Evolutionary conservation across 2,888 invertebrate genomes (phyloP).

Genomic region (Aporophyla nigra): DNA sequence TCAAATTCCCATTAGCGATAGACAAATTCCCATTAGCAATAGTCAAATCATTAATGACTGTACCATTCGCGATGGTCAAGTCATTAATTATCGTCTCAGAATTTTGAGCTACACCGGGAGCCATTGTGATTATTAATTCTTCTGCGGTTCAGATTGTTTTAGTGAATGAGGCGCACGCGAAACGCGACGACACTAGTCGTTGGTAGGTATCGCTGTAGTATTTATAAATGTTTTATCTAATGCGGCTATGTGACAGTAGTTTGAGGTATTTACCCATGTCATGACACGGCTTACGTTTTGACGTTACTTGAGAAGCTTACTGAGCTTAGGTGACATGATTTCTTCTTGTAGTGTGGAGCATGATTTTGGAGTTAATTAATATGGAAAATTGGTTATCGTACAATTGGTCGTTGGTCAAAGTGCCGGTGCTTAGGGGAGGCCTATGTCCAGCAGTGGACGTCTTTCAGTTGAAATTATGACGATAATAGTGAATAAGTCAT

Average conservation of each 20-base stretch:
- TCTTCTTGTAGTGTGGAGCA: not conserved
- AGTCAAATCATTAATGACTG: constrained; percentile 42
- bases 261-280: constrained; percentile 66
- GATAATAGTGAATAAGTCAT: too few species aligned
- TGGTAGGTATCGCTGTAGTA: constrained; percentile 76
- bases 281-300: constrained; percentile 52
- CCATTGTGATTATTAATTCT: constrained; percentile 74
- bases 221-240: constrained; percentile 86
- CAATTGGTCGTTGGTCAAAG: too few species aligned
- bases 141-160: constrained; percentile 39
- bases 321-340: constrained; percentile 40
- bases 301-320: constrained; percentile 45
- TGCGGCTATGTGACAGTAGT: constrained; percentile 58
- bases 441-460: too few species aligned
- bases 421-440: too few species aligned
- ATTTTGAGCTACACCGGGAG: constrained; percentile 83
- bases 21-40: constrained; percentile 61
- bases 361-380: not conserved
- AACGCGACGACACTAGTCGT: constrained; percentile 80
- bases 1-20: not conserved
- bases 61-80: constrained; percentile 65
- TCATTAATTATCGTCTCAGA: constrained; percentile 77
- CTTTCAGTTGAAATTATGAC: too few species aligned
- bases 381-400: too few species aligned
- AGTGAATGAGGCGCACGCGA: constrained; percentile 74